Conservation (phyloP, 2,888 invertebrate genomes). For the Yponomeuta sedellus region DNA sequence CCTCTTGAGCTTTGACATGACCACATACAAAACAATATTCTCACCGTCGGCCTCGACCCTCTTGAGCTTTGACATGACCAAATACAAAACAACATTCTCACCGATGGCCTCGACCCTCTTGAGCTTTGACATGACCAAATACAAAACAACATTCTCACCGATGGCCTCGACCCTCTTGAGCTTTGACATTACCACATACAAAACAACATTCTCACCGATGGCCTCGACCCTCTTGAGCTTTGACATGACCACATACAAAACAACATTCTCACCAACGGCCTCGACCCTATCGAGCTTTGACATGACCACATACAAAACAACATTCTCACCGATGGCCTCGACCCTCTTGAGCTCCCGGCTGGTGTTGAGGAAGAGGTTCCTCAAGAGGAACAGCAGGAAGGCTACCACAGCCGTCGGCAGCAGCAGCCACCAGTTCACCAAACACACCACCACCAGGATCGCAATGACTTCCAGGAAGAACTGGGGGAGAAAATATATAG, state of each 20-base stretch:
- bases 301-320: slow-evolving; percentile 32
- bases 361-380: slow-evolving; percentile 83
- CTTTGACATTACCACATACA: too few species aligned
- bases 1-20: too few species aligned
- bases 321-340: slow-evolving; percentile 77
- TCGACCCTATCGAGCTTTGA: slow-evolving; percentile 82
- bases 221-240: slow-evolving; percentile 82
- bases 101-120: too few species aligned
- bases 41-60: too few species aligned
- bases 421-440: slow-evolving; percentile 83
- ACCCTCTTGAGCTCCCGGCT: slow-evolving; percentile 84
- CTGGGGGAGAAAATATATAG: too few species aligned
- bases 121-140: too few species aligned
- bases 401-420: slow-evolving; percentile 80
- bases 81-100: too few species aligned
- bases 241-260: slow-evolving; percentile 45
- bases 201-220: too few species aligned
- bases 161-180: too few species aligned
- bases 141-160: too few species aligned
- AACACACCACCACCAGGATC: slow-evolving; percentile 81
- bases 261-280: slow-evolving; percentile 71
- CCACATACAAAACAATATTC: too few species aligned
- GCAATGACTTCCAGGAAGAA: slow-evolving; percentile 79
- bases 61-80: too few species aligned
- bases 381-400: slow-evolving; percentile 78